A percentile compares a stretch with the other conserved stretches of the same genome.
Conservation (phyloP, 2,113 vertebrate species). For the Tapirus terrestris region DNA sequence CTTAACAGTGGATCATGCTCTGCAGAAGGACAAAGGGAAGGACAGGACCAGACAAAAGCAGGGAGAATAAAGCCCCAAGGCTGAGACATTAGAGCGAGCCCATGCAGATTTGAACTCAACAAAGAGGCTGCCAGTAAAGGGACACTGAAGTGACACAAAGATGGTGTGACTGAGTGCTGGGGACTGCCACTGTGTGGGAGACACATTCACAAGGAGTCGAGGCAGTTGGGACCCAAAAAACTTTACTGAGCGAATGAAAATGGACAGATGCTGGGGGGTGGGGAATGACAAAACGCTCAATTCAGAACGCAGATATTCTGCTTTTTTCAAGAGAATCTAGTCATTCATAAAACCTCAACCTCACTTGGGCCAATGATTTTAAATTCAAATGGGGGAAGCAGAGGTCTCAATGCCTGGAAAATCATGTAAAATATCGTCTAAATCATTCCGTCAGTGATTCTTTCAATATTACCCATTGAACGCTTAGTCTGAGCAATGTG, state of each 20-base stretch:
- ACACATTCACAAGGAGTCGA: not conserved
- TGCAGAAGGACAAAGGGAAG: conserved; percentile 67
- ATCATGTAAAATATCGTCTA: not conserved
- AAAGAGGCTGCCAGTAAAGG: conserved; percentile 45
- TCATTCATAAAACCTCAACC: conserved; percentile 55
- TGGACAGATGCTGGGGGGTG: conserved; percentile 5
- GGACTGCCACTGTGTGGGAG: not conserved
- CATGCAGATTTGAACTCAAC: conserved; percentile 1
- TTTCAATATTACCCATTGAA: not conserved
- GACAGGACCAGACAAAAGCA: conserved; percentile 66
- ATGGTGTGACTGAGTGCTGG: not conserved
- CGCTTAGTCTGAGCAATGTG: not conserved
- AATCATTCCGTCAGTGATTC: not conserved
- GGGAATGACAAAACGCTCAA: not conserved
- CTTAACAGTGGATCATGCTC: conserved; percentile 11
- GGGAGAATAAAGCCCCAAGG: conserved; percentile 55
- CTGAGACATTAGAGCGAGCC: conserved; percentile 42
- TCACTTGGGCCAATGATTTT: not conserved
- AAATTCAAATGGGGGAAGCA: not conserved
- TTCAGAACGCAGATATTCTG: conserved; percentile 28
- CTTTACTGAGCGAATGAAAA: conserved; percentile 38
- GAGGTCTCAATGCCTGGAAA: not conserved
- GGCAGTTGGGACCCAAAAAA: not conserved
- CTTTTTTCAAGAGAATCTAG: not conserved
- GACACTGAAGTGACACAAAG: not conserved